phyloP scores from a whole-genome alignment of 2,888 invertebrate genomes.

The Desoria tigrina region DNA sequence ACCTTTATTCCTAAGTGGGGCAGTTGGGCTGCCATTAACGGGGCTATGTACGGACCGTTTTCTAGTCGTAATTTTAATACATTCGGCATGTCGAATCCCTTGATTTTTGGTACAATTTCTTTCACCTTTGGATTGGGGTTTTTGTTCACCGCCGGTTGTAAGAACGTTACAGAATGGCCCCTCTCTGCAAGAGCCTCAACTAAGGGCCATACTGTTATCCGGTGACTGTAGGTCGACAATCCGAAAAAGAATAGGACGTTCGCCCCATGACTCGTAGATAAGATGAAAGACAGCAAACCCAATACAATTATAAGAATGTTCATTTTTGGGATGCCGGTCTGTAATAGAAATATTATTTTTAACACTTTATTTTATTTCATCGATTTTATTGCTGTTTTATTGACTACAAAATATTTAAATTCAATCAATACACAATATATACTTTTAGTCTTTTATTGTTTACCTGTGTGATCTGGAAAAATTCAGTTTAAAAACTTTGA shows the following conservation, averaged over 20 bases:
- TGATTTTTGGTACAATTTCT: slow-evolving; percentile 27
- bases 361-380: too few relatives aligned
- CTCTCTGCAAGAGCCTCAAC: slow-evolving; percentile 28
- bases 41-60: slow-evolving; percentile 13
- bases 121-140: slow-evolving; percentile 35
- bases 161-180: slow-evolving; percentile 42
- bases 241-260: slow-evolving; percentile 45
- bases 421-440: too few relatives aligned
- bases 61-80: slow-evolving; percentile 21
- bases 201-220: slow-evolving; percentile 41
- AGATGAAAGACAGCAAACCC: too few relatives aligned
- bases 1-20: slow-evolving; percentile 24
- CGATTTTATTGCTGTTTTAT: too few relatives aligned
- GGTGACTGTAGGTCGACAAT: slow-evolving; percentile 46
- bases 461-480: too few relatives aligned
- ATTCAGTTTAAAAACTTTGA: too few relatives aligned
- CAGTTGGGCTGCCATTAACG: slow-evolving; percentile 10
- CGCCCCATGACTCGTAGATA: slow-evolving; percentile 25
- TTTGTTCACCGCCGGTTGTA: slow-evolving; percentile 25
- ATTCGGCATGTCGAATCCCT: neutral
- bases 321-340: too few relatives aligned
- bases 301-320: too few relatives aligned
- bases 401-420: too few relatives aligned
- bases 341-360: too few relatives aligned
- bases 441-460: too few relatives aligned